Evolutionary conservation across 2,888 invertebrate species (phyloP), one percentile per base, ranked within the genome.

Genomic region (Lissonota sp.): DNA sequence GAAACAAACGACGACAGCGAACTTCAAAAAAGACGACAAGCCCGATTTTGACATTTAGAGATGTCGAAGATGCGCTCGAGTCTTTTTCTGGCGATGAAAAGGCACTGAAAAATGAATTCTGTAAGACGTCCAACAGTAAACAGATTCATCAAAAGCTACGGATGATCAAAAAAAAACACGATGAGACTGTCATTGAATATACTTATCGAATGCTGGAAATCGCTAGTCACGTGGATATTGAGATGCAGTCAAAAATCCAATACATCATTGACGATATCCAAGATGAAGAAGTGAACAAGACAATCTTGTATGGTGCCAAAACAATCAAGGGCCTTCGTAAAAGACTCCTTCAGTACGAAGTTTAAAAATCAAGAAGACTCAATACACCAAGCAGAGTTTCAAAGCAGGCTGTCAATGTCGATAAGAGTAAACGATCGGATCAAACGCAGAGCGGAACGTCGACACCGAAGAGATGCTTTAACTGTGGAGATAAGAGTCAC

Each of bases 141-240:
- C 51, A 75, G 39, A 39, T 75, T 0, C 67, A 75, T 40, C 14
- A 66, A 37, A 44, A 75, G 26, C 57, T 75, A 37, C 40, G 26
- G 6, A 3, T 5, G 44, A 14, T 3, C 14, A 8, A 44, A 8
- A 62, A 76, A 53, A 77, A 44, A 42, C 10, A 10, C 0, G 58
- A 83, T 46, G 77, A 84, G 51, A 44, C 74, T 0, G 79, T 78
- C 10, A 73, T 79, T 6, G 80, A 75, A 60, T 84, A 79, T 12
- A 46, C 78, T 2, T 83, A 81, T 26, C 26, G 26, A 26, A 26
- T 26, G 26, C 26, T 26, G 3, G 26, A 26, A 26, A 26, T 26
- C 26, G 84, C 80, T 0, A 80, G 76, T 6, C 80, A 85, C 12
- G 76, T 67, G 2, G 51, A 76, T 5, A 70, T 76, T n/a, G 76